Evolutionary conservation across 2,797 vertebrate genomes (phyloP), one percentile per base, ranked within the genome.

Genomic region (Poecilia wingei): DNA sequence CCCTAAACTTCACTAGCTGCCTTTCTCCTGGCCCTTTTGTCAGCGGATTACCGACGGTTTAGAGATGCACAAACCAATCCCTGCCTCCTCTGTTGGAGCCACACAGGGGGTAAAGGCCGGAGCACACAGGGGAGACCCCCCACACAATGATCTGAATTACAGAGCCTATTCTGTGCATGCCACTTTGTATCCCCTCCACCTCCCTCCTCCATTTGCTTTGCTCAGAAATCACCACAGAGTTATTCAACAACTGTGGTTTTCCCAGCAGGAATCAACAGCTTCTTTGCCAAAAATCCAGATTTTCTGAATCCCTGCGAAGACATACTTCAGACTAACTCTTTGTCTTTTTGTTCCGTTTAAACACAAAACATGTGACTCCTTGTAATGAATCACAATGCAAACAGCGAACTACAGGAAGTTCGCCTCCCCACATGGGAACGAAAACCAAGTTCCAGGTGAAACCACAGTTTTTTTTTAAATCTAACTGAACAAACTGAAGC

Each of bases 121-220:
- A 86, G 84, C 81, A 83, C 83, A 86, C 84, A 91, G 87, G 85
- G 77, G 91, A 84, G 87, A 92, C 87, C 87, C 41, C 82, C 49
- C 36, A 85, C 90, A 92, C 93, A 93, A 92, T 89, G 91, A 84
- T 82, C 49, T 82, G 89, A 92, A 91, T 93, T 89, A 93, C 87
- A 82, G 66, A 91, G 85, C 77, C 84, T 89, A 61, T 87, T 91
- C 83, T 86, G 83, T 91, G 86, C 86, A 85, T 84, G 86, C 79
- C 74, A 86, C 90, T 90, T 92, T 91, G 79, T 81, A 86, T 84
- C 72, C 69, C 83, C 79, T 82, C 88, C 47, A 20, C 6, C 22
- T 47, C 46, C 14, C 46, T 4, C 46, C 14, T 4, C 46, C 46
- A 47, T 47, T 47, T 84, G 83, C 80, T 81, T 72, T 55, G 47